These are phyloP conservation scores for Caenorhabditis panamensis DNA, from an alignment of 2,888 invertebrate species.

Conservation along the genomic window DNA sequence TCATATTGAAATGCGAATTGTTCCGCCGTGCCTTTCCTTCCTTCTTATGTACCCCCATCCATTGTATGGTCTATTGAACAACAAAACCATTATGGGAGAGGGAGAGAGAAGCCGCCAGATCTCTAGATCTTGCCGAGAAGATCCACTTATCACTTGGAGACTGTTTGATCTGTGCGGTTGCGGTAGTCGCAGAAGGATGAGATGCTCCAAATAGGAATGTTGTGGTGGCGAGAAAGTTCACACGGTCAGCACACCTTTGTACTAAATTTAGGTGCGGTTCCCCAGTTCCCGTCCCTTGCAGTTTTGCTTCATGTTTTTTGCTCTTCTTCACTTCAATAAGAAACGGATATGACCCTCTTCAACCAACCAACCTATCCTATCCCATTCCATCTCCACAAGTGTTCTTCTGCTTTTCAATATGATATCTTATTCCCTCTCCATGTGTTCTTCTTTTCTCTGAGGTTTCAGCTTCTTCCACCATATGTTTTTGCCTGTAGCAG, in stretches of 20 bases:
- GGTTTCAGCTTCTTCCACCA: slow-evolving; percentile 2
- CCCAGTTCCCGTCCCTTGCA: too few relatives aligned
- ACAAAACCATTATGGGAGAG: slow-evolving; percentile 38
- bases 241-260: slow-evolving; percentile 9
- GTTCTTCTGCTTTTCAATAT: not conserved
- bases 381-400: not conserved
- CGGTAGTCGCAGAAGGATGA: slow-evolving; percentile 1
- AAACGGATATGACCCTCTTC: too few relatives aligned
- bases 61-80: slow-evolving; percentile 39
- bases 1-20: slow-evolving; percentile 41
- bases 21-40: not conserved
- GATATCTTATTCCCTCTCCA: slow-evolving; percentile 2
- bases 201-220: not conserved
- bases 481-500: slow-evolving; percentile 34
- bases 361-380: too few relatives aligned
- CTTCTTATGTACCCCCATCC: slow-evolving; percentile 3
- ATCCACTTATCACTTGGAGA: slow-evolving; percentile 48
- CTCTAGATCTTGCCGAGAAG: slow-evolving; percentile 35
- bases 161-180: slow-evolving; percentile 10
- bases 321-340: not conserved
- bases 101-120: slow-evolving; percentile 8
- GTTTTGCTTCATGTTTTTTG: too few relatives aligned
- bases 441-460: slow-evolving; percentile 10
- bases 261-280: not conserved
- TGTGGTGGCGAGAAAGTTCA: slow-evolving; percentile 42